Percentiles rank a stretch among this genome's conserved stretches.
Conservation (phyloP, 2,888 invertebrate species). For the Euphydryas editha region DNA sequence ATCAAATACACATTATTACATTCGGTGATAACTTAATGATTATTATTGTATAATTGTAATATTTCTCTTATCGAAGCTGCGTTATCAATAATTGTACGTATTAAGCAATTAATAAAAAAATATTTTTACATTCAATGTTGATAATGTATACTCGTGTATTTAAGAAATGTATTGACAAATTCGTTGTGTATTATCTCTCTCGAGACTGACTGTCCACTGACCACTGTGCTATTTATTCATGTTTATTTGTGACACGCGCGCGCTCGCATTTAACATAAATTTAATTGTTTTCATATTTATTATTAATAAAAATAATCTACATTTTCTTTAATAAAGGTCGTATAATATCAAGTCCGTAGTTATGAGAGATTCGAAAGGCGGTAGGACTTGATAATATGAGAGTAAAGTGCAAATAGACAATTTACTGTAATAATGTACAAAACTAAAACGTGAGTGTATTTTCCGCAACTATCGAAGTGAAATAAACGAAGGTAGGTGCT, state of each 20-base stretch:
- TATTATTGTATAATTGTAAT: no score
- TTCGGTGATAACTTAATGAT: no score
- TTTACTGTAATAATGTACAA: slow-evolving; percentile 17
- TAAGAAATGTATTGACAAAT: background rate
- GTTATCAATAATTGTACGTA: background rate
- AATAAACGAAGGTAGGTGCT: background rate
- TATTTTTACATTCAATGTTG: no score
- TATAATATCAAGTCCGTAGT: background rate
- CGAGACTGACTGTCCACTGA: background rate
- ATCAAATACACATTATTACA: no score
- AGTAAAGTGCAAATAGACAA: background rate
- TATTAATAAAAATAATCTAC: background rate
- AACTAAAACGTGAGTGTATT: slow-evolving; percentile 22
- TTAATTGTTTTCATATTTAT: background rate
- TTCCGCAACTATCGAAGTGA: background rate
- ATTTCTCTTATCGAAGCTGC: no score
- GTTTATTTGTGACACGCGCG: slow-evolving; percentile 9
- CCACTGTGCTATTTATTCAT: background rate
- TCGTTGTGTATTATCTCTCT: slow-evolving; percentile 1
- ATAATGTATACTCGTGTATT: background rate
- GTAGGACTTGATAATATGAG: slow-evolving; percentile 34
- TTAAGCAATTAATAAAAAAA: background rate
- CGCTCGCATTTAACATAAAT: background rate
- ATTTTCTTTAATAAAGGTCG: background rate
- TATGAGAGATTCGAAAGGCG: slow-evolving; percentile 51